These are phyloP conservation scores for Orcinus orca DNA, from an alignment of 2,113 vertebrate genomes.

Conservation along the genomic window DNA sequence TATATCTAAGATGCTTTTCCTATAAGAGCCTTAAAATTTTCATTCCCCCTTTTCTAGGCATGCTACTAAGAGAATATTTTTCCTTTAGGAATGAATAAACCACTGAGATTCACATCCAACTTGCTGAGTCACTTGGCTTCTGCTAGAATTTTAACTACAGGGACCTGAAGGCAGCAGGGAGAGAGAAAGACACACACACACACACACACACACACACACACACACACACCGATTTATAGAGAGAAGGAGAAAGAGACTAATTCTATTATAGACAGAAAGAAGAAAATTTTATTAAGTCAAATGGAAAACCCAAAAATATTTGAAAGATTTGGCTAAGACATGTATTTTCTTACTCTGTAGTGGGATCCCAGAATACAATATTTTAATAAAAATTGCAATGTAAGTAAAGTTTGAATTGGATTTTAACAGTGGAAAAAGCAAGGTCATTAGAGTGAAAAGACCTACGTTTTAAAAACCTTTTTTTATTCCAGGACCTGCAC, in stretches of 20 bases:
- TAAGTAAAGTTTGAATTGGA: background rate
- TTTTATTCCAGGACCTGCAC: background rate
- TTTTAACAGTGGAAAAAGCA: background rate
- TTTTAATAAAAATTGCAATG: background rate
- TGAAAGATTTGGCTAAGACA: background rate
- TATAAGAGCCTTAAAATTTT: background rate
- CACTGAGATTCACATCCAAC: background rate
- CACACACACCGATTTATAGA: background rate
- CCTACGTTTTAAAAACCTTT: background rate
- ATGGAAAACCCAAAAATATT: slow-evolving; percentile 11
- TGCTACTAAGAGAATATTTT: slow-evolving; percentile 25
- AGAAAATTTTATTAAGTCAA: background rate
- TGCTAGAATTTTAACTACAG: slow-evolving; percentile 64
- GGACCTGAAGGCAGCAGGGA: slow-evolving; percentile 27
- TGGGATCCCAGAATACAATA: background rate
- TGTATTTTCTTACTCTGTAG: background rate
- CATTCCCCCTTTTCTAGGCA: slow-evolving; percentile 17
- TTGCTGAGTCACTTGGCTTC: slow-evolving; percentile 66
- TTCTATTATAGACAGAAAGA: slow-evolving; percentile 9
- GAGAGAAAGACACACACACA: background rate
- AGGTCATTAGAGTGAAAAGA: background rate
- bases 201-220: background rate
- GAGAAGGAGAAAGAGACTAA: background rate
- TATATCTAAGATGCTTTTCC: slow-evolving; percentile 27
- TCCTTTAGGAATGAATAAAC: slow-evolving; percentile 27